Base-by-base conservation (phyloP, 2,797 vertebrate genomes). In the Micropoecilia bifurca region DNA sequence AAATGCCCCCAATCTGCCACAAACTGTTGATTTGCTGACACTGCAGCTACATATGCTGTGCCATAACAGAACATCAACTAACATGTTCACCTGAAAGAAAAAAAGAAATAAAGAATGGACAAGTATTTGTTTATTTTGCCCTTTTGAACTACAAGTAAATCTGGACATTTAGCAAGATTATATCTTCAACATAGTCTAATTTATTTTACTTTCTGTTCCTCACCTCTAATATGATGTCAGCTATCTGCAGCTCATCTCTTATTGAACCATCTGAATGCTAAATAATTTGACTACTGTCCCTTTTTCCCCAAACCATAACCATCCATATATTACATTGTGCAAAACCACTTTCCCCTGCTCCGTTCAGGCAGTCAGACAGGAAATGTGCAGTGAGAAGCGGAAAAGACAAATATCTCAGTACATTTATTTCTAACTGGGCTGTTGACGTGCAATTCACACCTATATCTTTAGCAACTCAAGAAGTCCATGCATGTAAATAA, bases 11-110 rank as follows among this genome's bases (percentile, higher is more conserved):
- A 81, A 89, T 85, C 80, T 89, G 77, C 78, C 83, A 81, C 33
- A 74, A 85, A 84, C 79, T 87, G 85, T 88, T 86, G 82, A 91
- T 89, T 80, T 89, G 88, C 84, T 84, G 79, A 85, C 74, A 87
- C 75, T 83, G 86, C 87, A 81, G 82, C 80, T 79, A 77, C 76
- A 85, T 71, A 79, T 73, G 45, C 74, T 74, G 77, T 79, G 77
- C 59, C 78, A 85, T 28, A 46, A 18, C n/a, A 71, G 45, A 81
- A 77, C 33, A 68, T 76, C 61, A 76, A 71, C 47, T 41, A 28
- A 79, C 53, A 50, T 61, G 71, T 55, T 6, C n/a, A 74, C n/a
- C 9, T 13, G 28, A 28, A 28, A 50, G 48, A 8, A 50, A 22
- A 7, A 20, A 16, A 53, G 0, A 6, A 78, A 8, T 2, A 53